A percentile compares a stretch with the other conserved stretches of the same genome.
These are phyloP conservation scores for Tauraco hartlaubi DNA, from an alignment of 2,797 vertebrate species.

Conservation along the genomic window DNA sequence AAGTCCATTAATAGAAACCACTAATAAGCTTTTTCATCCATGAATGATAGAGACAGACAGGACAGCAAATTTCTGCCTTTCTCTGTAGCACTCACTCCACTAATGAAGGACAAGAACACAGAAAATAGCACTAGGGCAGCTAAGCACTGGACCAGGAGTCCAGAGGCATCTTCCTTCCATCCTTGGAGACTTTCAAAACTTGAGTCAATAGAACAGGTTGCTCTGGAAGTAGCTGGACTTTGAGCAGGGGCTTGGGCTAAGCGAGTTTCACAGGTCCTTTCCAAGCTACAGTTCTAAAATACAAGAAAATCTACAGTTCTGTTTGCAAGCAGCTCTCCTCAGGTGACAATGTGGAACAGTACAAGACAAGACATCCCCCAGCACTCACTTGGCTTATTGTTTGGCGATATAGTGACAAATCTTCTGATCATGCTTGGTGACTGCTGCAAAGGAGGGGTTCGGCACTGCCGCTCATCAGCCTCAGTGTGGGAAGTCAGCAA, in stretches of 20 bases:
- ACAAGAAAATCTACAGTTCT: not conserved
- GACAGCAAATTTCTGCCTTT: not conserved
- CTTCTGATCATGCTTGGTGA: slow-evolving; percentile 98
- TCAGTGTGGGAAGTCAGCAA: slow-evolving; percentile 90
- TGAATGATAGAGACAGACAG: not conserved
- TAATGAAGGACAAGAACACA: not conserved
- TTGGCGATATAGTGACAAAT: slow-evolving; percentile 97
- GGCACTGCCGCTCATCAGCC: slow-evolving; percentile 92
- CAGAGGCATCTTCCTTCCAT: not conserved
- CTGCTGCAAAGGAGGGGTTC: slow-evolving; percentile 96
- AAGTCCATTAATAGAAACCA: not conserved
- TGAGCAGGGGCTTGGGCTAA: not conserved
- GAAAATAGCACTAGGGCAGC: not conserved
- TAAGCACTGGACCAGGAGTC: not conserved
- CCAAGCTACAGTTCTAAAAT: not conserved
- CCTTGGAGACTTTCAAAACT: not conserved
- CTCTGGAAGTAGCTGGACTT: not conserved
- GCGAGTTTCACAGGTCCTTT: not conserved
- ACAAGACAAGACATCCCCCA: not conserved
- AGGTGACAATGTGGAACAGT: not conserved
- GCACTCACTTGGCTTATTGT: slow-evolving; percentile 95
- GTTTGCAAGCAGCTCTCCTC: not conserved
- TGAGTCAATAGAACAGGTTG: not conserved
- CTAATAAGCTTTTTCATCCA: not conserved
- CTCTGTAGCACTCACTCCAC: not conserved